Percentiles rank a stretch among this genome's conserved stretches.
phyloP scores from a whole-genome alignment of 1,140 invertebrate species.

The Rhopalosiphum maidis region DNA sequence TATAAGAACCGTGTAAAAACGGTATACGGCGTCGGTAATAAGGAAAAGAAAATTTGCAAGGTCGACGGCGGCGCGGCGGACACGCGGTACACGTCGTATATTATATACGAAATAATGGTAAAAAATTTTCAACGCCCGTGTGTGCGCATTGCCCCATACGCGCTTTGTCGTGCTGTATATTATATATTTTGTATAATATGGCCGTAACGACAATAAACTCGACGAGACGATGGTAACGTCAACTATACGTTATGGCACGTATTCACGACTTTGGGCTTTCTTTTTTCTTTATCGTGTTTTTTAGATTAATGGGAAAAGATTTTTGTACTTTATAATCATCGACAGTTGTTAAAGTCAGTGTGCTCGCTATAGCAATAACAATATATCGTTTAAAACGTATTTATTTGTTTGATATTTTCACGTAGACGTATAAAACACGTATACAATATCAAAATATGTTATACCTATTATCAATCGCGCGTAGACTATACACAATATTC shows the following conservation, averaged over 20 bases:
- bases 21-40: neutral
- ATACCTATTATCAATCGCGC: neutral
- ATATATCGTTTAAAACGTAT: neutral
- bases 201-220: slow-evolving; percentile 5
- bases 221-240: neutral
- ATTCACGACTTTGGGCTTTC: neutral
- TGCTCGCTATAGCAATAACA: neutral
- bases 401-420: neutral
- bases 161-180: neutral
- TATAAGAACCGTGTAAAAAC: slow-evolving; percentile 2
- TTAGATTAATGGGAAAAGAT: neutral
- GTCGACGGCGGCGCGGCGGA: neutral
- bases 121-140: neutral
- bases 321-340: neutral
- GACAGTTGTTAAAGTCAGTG: neutral
- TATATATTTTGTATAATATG: neutral
- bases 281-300: neutral
- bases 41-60: neutral
- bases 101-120: neutral
- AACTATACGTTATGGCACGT: neutral
- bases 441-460: neutral
- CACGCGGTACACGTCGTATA: neutral
- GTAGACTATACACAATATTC: neutral
- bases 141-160: neutral
- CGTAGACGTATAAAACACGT: neutral